Evolutionary conservation across 2,888 invertebrate genomes (phyloP), one percentile per base, ranked within the genome.

Genomic region (Andrena trimmerana): DNA sequence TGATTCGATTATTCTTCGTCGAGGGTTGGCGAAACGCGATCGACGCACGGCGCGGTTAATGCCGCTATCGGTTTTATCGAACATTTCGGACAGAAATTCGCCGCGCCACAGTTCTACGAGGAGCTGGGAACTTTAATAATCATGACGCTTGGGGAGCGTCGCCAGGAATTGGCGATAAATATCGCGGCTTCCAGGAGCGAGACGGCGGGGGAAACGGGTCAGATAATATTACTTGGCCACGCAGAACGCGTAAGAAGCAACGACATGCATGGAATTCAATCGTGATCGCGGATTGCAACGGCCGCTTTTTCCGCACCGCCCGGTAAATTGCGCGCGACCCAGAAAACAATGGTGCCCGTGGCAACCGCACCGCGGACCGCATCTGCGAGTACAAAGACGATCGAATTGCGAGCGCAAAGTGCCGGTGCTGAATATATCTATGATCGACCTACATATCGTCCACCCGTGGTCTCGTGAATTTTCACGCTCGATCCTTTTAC

Each of bases 1-100:
- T 66, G 79, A 79, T 77, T 79, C 69, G 79, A 79, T 79, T 77
- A 70, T 65, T 77, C 77, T 65, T 57, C 69, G 57, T 42, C 50
- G 63, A 20, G 77, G 65, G 65, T 24, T 13, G 27, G 42, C 59
- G 20, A 42, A 42, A 10, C 59, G 42, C 36, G 42, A 69, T 42
- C 42, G 69, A 59, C 69, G 36, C 62, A 36, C 62, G 62, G 60
- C 20, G 60, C 60, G n/a, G 31, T 62, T 62, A 62, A 36, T 24
- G 33, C 33, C 33, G 33, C 33, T 7, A 10, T 62, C 20, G 33
- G 33, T 29, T 62, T 62, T 33, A 33, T 20, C n/a, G 57, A 10
- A 20, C 24, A 33, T 62, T 33, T 62, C 31, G 7, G 31, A n/a
- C 8, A 31, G n/a, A n/a, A 33, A 52, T 62, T 76, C 6, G 36